phyloP scores from a whole-genome alignment of 2,113 vertebrate species.

The Amphiprion percula region DNA sequence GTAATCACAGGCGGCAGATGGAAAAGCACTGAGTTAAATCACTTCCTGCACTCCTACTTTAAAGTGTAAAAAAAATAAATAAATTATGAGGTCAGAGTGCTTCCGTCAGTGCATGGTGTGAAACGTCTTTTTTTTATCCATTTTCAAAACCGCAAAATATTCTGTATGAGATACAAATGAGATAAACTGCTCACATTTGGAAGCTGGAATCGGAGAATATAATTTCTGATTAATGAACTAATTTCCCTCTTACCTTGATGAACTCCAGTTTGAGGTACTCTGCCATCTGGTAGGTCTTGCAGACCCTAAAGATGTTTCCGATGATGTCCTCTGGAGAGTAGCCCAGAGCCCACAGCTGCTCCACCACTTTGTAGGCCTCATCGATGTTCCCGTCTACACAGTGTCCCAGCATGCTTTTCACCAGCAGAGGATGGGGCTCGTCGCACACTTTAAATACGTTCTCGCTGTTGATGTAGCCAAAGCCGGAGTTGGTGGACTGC shows the following conservation, averaged over 20 bases:
- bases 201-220: not conserved
- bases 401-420: constrained; percentile 96
- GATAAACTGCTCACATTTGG: no score
- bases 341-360: constrained; percentile 96
- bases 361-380: constrained; percentile 95
- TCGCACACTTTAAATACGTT: constrained; percentile 99
- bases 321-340: constrained; percentile 98
- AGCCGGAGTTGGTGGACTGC: constrained; percentile 95
- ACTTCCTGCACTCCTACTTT: no score
- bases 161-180: no score
- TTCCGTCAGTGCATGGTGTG: no score
- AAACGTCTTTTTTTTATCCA: no score
- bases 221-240: no score
- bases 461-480: constrained; percentile 95
- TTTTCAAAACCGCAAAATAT: no score
- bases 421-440: constrained; percentile 95
- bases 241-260: constrained; percentile 88
- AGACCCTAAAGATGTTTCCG: constrained; percentile 97
- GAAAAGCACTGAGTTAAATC: no score
- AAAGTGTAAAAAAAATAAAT: no score
- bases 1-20: no score
- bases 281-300: constrained; percentile 95
- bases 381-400: constrained; percentile 91
- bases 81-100: no score
- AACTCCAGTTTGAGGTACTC: constrained; percentile 98